phyloP scores from a whole-genome alignment of 2,797 vertebrate species.

The Parambassis ranga region DNA sequence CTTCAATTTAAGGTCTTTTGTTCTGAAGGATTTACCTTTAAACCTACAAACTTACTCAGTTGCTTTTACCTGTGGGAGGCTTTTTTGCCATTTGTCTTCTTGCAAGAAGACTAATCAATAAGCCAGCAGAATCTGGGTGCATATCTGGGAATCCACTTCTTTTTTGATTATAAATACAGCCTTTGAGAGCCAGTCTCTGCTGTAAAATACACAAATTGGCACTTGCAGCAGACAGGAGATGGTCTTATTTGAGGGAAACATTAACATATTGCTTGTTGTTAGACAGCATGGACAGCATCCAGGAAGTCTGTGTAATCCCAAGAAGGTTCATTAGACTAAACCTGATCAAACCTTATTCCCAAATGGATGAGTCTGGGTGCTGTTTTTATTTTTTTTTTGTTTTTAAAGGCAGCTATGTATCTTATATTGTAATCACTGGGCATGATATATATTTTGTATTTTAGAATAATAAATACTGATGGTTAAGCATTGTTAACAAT shows the following conservation, averaged over 20 bases:
- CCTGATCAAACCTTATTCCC: constrained; percentile 48
- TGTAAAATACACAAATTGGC: constrained; percentile 57
- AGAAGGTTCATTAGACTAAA: constrained; percentile 68
- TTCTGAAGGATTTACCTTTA: constrained; percentile 39
- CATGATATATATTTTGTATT: no score
- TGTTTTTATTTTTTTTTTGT: no score
- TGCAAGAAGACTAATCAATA: constrained; percentile 5
- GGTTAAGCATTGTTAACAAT: no score
- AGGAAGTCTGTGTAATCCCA: constrained; percentile 62
- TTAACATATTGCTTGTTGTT: constrained; percentile 62
- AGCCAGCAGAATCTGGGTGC: constrained; percentile 2
- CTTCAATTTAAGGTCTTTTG: constrained; percentile 45
- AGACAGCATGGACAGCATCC: constrained; percentile 43
- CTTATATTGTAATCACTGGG: no score
- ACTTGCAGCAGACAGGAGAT: constrained; percentile 21
- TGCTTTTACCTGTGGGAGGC: not conserved
- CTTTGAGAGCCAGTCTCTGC: constrained; percentile 11
- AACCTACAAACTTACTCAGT: constrained; percentile 9
- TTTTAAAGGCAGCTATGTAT: no score
- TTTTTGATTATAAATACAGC: constrained; percentile 13
- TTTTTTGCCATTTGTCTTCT: constrained; percentile 1
- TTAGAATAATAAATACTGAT: no score
- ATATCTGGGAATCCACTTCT: constrained; percentile 10
- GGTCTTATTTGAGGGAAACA: constrained; percentile 51
- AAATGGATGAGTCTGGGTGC: not conserved